A percentile compares a stretch with the other conserved stretches of the same genome.
phyloP scores from a whole-genome alignment of 2,888 invertebrate genomes.

The Nemoura dubitans region DNA sequence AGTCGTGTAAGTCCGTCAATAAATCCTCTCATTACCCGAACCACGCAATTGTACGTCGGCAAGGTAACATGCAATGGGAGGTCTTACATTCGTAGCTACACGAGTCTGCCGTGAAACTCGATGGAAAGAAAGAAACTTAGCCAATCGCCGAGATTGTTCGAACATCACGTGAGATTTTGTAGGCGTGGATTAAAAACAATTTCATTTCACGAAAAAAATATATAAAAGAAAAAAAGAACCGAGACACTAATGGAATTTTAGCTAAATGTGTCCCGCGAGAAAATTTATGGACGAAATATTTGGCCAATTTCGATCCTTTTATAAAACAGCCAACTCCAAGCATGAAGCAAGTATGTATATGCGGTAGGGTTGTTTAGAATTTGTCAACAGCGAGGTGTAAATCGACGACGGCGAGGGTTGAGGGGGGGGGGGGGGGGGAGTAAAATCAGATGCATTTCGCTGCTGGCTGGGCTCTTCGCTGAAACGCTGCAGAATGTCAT shows the following conservation, averaged over 20 bases:
- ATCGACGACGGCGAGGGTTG: background rate
- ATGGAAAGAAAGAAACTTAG: background rate
- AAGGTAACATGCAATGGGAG: slow-evolving; percentile 19
- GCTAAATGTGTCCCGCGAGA: background rate
- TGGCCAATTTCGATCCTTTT: background rate
- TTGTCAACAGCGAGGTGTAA: background rate
- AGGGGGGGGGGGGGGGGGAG: background rate
- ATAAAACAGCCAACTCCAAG: background rate
- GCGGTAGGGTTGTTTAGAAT: background rate
- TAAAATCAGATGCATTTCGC: background rate
- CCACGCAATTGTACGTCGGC: background rate
- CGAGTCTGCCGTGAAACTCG: background rate
- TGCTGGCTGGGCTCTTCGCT: background rate
- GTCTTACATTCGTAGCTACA: background rate
- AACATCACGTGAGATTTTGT: slow-evolving; percentile 1
- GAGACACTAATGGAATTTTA: background rate
- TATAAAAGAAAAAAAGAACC: background rate
- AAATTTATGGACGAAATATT: background rate
- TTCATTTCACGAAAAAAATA: background rate
- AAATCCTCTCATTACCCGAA: slow-evolving; percentile 10
- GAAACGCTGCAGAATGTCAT: background rate
- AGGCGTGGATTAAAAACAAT: slow-evolving; percentile 18
- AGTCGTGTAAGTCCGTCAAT: slow-evolving; percentile 4
- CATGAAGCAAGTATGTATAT: slow-evolving; percentile 2
- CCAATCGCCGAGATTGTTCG: slow-evolving; percentile 16